Base-by-base conservation (phyloP, 2,888 invertebrate genomes). In the Noctua janthe region DNA sequence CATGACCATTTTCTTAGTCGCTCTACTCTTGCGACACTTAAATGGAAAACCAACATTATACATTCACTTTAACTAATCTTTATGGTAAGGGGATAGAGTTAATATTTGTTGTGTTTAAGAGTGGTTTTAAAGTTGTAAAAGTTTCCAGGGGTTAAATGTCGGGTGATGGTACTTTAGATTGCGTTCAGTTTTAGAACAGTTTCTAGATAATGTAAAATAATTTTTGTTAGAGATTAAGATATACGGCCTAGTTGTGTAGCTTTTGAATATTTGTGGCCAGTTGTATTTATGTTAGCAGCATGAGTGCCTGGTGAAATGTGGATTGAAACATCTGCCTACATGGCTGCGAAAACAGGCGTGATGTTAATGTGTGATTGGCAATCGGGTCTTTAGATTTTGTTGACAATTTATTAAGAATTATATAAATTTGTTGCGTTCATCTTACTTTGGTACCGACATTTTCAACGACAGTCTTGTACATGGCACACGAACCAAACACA, bases 81-180 rank as follows among this genome's bases (percentile, higher is more conserved):
- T 80, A 67, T 67, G 0, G 62, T 35, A 77, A 62, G 0, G 59
- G 23, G 6, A 76, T 79, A 85, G 69, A 76, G 73, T 87, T 59
- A 1, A 29, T 15, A 35, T 59, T 82, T 17, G 8, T 1, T 71
- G 1, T 23, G 11, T 74, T 70, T n/a, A 2, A 56, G 0, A 15
- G 2, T 43, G 10, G 20, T 39, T 62, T 15, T 67, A 67, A 54
- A 51, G 13, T 75, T 66, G 74, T 78, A 29, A 51, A 76, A 76
- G 76, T 87, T 81, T 69, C 17, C 23, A 77, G 56, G 69, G 89
- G 90, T 89, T 78, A 88, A 87, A 88, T 82, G 88, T 89, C 88
- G 82, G 80, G 62, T 85, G 84, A 88, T 88, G 82, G 85, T 84
- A 83, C 71, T 89, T 84, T 47, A 86, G 85, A 88, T 89, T 74